Percentiles rank a stretch among this genome's conserved stretches.
phyloP scores from a whole-genome alignment of 2,113 vertebrate species.

The Nerophis ophidion region DNA sequence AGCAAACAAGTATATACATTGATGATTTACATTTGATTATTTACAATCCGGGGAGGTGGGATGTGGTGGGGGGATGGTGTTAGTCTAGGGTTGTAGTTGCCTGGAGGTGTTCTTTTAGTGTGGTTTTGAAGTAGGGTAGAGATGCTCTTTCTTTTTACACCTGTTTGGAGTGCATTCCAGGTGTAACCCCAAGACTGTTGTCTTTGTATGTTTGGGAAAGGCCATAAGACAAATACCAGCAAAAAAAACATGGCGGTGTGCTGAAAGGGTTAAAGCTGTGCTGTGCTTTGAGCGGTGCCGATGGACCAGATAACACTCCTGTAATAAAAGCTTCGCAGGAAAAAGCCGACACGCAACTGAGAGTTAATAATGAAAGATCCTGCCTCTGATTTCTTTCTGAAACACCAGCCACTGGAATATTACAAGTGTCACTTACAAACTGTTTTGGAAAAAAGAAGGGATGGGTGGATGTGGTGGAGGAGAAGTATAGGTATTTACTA shows the following conservation, averaged over 20 bases:
- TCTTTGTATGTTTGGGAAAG: too few relatives aligned
- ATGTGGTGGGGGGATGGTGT: too few relatives aligned
- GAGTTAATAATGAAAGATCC: slow-evolving; percentile 85
- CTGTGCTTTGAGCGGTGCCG: slow-evolving; percentile 51
- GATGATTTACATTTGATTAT: too few relatives aligned
- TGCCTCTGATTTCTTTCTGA: slow-evolving; percentile 74
- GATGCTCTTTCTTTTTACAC: too few relatives aligned
- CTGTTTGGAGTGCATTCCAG: too few relatives aligned
- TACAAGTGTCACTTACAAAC: slow-evolving; percentile 79
- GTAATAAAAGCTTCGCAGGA: slow-evolving; percentile 81
- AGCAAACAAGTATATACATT: too few relatives aligned
- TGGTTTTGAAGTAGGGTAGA: too few relatives aligned
- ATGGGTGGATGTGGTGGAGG: slow-evolving; percentile 12
- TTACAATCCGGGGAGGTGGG: too few relatives aligned
- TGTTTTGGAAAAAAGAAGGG: slow-evolving; percentile 61
- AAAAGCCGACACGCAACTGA: slow-evolving; percentile 74
- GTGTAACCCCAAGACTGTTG: not conserved
- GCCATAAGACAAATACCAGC: not conserved
- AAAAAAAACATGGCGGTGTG: slow-evolving; percentile 2
- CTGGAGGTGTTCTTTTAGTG: too few relatives aligned
- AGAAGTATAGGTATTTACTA: not conserved
- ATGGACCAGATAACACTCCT: slow-evolving; percentile 66
- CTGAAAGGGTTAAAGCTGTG: slow-evolving; percentile 65
- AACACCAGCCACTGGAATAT: slow-evolving; percentile 76
- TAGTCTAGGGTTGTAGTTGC: too few relatives aligned